Evolutionary conservation across 2,888 invertebrate genomes (phyloP), one percentile per base, ranked within the genome.

Genomic region (Tridacna crocea): DNA sequence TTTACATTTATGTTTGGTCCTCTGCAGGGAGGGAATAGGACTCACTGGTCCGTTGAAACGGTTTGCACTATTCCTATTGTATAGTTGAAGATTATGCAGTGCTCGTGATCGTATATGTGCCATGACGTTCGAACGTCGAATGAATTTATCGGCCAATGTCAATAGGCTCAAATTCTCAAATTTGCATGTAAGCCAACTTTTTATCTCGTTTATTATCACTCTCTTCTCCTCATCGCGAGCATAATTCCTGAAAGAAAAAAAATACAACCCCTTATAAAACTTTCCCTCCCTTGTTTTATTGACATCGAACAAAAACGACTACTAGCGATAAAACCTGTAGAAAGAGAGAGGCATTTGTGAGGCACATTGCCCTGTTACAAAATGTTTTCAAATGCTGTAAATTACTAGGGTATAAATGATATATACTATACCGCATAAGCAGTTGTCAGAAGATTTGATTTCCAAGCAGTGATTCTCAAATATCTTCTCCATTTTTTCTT

Each of bases 161-260:
- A 13, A 11, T 19, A 75, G 27, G 55, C 75, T 82, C 11, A 82
- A 19, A 13, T 63, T 27, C 19, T 66, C 75, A 3, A 82, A 70
- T 4, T 79, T n/a, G 24, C 82, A 82, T n/a, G 78, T 75, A 26
- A 79, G 24, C 82, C 82, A 82, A 22, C 51, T 58, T 47, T 82
- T 82, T n/a, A 82, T 72, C 51, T 82, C 82, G 24, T 75, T 72
- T 19, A 79, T 8, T 1, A 51, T 51, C 26, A 79, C 75, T 15
- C 1, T 46, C 27, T 55, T 65, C n/a, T 12, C 75, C 66, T 17
- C 36, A n/a, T 0, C 24, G 22, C 22, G 46, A 2, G 48, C 12
- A 51, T 24, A 68, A 8, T 26, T 22, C 26, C 70, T 70, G 70
- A 4, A 24, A 66, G 6, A 2, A 66, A 36, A 36, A 19, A 27